Evolutionary conservation across 2,797 vertebrate species (phyloP), one percentile per base, ranked within the genome.

Genomic region (Halcyon smyrnensis): DNA sequence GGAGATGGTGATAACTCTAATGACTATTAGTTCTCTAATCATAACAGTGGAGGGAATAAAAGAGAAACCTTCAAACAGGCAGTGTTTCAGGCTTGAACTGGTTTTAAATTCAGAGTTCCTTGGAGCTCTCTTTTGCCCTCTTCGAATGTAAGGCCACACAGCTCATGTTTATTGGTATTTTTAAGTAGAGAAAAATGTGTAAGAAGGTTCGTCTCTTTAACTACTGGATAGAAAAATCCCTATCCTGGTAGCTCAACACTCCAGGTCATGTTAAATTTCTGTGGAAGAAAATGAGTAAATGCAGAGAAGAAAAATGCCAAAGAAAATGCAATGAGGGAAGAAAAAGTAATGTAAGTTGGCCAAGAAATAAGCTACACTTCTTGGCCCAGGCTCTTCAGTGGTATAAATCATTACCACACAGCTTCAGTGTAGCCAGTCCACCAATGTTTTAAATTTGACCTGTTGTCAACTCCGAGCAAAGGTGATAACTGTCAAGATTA

Each of bases 261-360:
- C 64, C 21, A 27, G 76, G 59, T 85, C 64, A 84, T 8, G 69
- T 80, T 94, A 63, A 93, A 82, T 84, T 85, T 89, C 73, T 51
- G 36, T 59, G 67, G 59, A 89, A 92, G 75, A 74, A 89, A 93
- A 70, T 34, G 21, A 89, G 46, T 46, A 77, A 89, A 93, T 51
- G 68, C 46, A 71, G 68, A 73, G 60, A 90, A 85, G 68, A 75
- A 91, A 91, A 90, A 82, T 62, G 71, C 71, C 84, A 96, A 89
- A 89, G 69, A 48, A 96, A 94, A 95, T 87, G 57, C 56, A 69
- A 19, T 7, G 45, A 93, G 37, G 65, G 56, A 89, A 95, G 78
- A 30, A 92, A 86, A 91, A 93, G 56, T 94, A 60, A 90, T 89
- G 81, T 83, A 71, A 89, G 43, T 69, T 95, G 92, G 64, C 88